phyloP scores from a whole-genome alignment of 2,888 invertebrate genomes.

The Anaspis maculata region DNA sequence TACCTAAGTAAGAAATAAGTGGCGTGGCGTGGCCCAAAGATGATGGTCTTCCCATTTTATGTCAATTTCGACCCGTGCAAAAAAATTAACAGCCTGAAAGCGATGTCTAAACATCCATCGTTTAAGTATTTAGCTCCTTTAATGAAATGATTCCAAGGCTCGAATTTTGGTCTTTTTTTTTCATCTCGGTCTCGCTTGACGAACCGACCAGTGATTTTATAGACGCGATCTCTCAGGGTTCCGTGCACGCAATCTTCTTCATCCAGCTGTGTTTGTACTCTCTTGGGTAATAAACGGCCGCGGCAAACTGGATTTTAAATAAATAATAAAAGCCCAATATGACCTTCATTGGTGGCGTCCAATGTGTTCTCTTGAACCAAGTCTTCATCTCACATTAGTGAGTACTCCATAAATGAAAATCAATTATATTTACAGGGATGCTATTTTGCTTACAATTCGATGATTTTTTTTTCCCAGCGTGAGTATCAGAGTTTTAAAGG shows the following conservation, averaged over 20 bases:
- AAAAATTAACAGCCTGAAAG: slow-evolving; percentile 24
- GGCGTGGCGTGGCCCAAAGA: too few relatives aligned
- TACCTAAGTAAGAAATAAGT: too few relatives aligned
- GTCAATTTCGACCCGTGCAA: too few relatives aligned
- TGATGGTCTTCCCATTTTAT: too few relatives aligned
- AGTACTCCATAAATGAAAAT: too few relatives aligned
- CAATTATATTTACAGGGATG: too few relatives aligned
- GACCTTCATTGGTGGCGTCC: slow-evolving; percentile 11
- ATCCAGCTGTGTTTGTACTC: slow-evolving; percentile 29
- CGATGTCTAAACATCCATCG: slow-evolving; percentile 21
- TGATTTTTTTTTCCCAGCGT: too few relatives aligned
- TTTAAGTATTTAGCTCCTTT: slow-evolving; percentile 23
- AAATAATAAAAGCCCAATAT: slow-evolving; percentile 25
- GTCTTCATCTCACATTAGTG: too few relatives aligned
- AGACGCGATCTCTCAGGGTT: slow-evolving; percentile 4
- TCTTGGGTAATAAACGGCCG: slow-evolving; percentile 15
- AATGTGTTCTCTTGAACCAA: too few relatives aligned
- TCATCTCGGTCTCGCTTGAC: slow-evolving; percentile 14
- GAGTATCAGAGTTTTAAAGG: too few relatives aligned
- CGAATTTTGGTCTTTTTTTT: slow-evolving; percentile 17
- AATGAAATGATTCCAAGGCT: slow-evolving; percentile 21
- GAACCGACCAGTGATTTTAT: slow-evolving; percentile 9
- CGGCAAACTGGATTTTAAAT: slow-evolving; percentile 32
- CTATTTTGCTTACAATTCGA: too few relatives aligned
- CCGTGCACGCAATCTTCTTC: slow-evolving; percentile 21